Conservation (phyloP, 2,113 vertebrate species). For the Chloroceryle aenea region DNA sequence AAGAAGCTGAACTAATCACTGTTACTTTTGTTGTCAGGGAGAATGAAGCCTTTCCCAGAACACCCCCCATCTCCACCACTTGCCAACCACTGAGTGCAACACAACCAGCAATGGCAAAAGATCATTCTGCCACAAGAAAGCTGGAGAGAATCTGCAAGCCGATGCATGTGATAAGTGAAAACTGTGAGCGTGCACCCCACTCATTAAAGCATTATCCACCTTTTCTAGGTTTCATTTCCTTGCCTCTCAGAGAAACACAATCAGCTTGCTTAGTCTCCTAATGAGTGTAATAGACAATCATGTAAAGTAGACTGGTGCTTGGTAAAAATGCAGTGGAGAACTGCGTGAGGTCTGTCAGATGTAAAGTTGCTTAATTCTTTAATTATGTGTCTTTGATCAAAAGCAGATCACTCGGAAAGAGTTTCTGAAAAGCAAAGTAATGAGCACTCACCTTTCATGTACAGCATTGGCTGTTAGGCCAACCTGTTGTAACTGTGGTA, state of each 20-base stretch:
- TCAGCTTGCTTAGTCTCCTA: conserved; percentile 80
- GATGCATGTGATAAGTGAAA: conserved; percentile 51
- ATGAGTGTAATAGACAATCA: conserved; percentile 85
- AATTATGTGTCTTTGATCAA: conserved; percentile 72
- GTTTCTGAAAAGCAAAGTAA: conserved; percentile 13
- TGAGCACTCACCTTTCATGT: conserved; percentile 39
- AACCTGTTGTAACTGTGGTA: conserved; percentile 3
- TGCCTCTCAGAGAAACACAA: conserved; percentile 73
- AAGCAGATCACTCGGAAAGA: conserved; percentile 58
- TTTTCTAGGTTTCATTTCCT: conserved; percentile 58
- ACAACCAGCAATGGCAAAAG: conserved; percentile 57
- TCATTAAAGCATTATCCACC: conserved; percentile 73
- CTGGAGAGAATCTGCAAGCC: conserved; percentile 63
- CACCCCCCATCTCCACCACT: neutral
- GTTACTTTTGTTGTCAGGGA: conserved; percentile 47
- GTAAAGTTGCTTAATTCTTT: conserved; percentile 72
- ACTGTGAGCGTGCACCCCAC: conserved; percentile 70
- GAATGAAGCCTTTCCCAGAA: conserved; percentile 46
- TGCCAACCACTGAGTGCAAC: conserved; percentile 18
- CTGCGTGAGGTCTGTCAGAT: conserved; percentile 65
- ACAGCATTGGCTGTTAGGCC: neutral
- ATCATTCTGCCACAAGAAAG: conserved; percentile 8
- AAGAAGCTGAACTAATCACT: conserved; percentile 70
- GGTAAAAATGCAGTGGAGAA: conserved; percentile 47
- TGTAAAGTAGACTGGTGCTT: conserved; percentile 72